phyloP scores from a whole-genome alignment of 2,888 invertebrate genomes.

The Lymantria dispar region DNA sequence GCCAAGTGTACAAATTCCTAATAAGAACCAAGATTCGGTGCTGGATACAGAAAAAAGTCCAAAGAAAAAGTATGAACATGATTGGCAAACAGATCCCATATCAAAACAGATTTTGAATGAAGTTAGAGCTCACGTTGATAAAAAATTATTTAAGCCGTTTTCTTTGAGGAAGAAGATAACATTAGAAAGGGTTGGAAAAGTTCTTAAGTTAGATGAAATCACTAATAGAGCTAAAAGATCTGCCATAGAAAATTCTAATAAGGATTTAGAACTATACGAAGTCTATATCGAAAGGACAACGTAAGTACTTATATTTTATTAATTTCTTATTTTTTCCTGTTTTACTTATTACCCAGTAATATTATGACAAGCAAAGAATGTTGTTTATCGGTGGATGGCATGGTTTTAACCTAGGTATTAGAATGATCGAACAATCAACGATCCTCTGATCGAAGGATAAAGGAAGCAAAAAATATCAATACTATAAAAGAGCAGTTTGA shows the following conservation, averaged over 20 bases:
- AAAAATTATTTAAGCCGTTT: slow-evolving; percentile 46
- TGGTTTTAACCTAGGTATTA: too few species aligned
- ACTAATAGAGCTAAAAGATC: slow-evolving; percentile 45
- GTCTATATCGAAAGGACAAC: slow-evolving; percentile 53
- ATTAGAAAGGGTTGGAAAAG: slow-evolving; percentile 60
- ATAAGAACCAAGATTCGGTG: slow-evolving; percentile 8
- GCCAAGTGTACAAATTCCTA: slow-evolving; percentile 5
- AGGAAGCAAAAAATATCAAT: too few species aligned
- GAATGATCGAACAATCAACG: too few species aligned
- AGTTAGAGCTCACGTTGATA: slow-evolving; percentile 53
- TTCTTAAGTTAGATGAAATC: slow-evolving; percentile 52
- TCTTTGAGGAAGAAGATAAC: slow-evolving; percentile 57
- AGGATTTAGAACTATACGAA: slow-evolving; percentile 38
- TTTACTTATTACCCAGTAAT: too few species aligned
- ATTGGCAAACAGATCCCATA: slow-evolving; percentile 63
- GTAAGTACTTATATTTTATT: slow-evolving; percentile 45
- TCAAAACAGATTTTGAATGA: slow-evolving; percentile 53
- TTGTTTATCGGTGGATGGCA: too few species aligned
- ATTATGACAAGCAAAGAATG: too few species aligned
- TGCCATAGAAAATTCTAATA: neutral
- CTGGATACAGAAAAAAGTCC: neutral
- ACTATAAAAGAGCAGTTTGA: too few species aligned
- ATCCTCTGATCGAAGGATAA: too few species aligned
- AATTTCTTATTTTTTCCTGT: too few species aligned
- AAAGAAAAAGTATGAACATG: slow-evolving; percentile 24